A percentile compares a stretch with the other conserved stretches of the same genome.
Evolutionary conservation across 2,797 vertebrate genomes (phyloP).

Genomic region (Astyanax mexicanus): DNA sequence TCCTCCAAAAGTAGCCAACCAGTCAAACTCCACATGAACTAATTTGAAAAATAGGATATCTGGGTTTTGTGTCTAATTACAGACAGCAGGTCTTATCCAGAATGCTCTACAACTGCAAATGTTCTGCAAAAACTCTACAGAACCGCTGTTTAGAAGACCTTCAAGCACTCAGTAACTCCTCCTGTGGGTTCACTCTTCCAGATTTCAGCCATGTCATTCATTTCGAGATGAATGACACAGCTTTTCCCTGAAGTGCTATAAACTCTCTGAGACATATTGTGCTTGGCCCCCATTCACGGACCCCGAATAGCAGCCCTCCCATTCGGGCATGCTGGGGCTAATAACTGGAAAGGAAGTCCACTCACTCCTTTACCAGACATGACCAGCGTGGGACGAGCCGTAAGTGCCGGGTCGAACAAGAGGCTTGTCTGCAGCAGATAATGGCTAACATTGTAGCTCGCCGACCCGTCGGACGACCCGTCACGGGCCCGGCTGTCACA

Average conservation of each 20-base stretch:
- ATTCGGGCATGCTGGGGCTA: constrained; percentile 37
- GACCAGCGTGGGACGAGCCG: constrained; percentile 56
- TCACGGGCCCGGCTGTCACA: constrained; percentile 60
- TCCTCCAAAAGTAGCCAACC: background rate
- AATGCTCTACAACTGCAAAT: too few species aligned
- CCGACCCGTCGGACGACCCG: constrained; percentile 43
- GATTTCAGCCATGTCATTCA: constrained; percentile 32
- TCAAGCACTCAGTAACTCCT: background rate
- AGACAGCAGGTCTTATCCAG: too few species aligned
- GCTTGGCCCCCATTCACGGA: constrained; percentile 44
- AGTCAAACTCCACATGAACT: constrained; percentile 5
- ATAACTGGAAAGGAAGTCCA: constrained; percentile 67
- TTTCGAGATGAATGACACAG: constrained; percentile 29
- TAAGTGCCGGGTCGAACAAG: constrained; percentile 68
- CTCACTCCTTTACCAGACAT: constrained; percentile 72
- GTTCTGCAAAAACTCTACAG: background rate
- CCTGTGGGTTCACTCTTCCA: background rate
- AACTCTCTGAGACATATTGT: constrained; percentile 46
- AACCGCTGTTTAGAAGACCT: constrained; percentile 6
- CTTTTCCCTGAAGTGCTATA: constrained; percentile 26
- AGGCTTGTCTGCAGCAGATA: constrained; percentile 66
- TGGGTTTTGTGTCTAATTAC: background rate
- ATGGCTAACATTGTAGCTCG: constrained; percentile 69
- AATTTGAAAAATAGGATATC: background rate
- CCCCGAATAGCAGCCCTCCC: constrained; percentile 43